A percentile compares a stretch with the other conserved stretches of the same genome.
These are phyloP conservation scores for Artemia sinica DNA, from an alignment of 2,888 invertebrate genomes.

Conservation along the genomic window DNA sequence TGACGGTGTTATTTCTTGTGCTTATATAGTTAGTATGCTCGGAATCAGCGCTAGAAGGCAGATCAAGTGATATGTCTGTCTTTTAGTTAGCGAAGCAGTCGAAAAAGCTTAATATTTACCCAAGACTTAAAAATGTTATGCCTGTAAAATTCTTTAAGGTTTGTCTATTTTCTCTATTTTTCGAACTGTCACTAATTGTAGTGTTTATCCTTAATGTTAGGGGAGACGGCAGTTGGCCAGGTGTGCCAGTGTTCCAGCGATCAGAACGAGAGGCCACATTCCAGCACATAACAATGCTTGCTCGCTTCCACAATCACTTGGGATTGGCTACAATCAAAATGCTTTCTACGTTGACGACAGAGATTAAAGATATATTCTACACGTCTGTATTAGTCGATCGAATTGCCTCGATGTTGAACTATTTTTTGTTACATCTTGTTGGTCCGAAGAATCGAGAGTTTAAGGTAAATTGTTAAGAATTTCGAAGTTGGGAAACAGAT, in stretches of 20 bases:
- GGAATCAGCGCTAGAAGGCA: no score
- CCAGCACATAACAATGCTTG: conserved; percentile 60
- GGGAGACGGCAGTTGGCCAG: conserved; percentile 55
- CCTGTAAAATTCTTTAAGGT: conserved; percentile 17
- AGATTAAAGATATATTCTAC: conserved; percentile 65
- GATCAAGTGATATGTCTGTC: no score
- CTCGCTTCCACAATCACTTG: conserved; percentile 75
- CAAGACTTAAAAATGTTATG: neutral
- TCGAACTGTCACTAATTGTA: no score
- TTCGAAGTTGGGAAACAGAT: no score
- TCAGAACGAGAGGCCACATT: conserved; percentile 53
- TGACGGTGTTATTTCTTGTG: no score
- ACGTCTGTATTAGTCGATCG: conserved; percentile 79
- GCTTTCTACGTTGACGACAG: conserved; percentile 54
- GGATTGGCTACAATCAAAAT: conserved; percentile 72
- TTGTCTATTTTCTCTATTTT: conserved; percentile 17
- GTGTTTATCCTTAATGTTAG: conserved; percentile 31
- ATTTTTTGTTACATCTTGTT: conserved; percentile 70
- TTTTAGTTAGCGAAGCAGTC: no score
- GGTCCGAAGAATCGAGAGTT: conserved; percentile 81
- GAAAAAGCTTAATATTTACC: neutral
- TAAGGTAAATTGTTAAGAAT: conserved; percentile 40
- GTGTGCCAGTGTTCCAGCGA: conserved; percentile 48
- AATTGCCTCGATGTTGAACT: conserved; percentile 86
- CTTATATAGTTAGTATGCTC: no score